These are phyloP conservation scores for Chrysemys picta DNA, from an alignment of 2,113 vertebrate genomes.

Conservation along the genomic window DNA sequence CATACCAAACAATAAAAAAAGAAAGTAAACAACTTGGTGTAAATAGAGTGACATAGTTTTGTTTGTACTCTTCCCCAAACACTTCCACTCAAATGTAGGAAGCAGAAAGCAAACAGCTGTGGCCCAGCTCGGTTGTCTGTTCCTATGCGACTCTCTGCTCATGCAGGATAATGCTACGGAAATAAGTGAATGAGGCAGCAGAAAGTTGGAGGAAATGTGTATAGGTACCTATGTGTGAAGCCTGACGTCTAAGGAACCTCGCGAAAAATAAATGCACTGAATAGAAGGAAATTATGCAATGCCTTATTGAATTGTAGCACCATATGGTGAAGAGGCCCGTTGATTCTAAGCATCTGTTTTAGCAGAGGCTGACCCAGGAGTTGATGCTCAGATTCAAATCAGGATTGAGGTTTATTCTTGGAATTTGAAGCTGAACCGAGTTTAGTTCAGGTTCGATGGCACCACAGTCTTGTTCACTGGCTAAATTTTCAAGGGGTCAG, in stretches of 20 bases:
- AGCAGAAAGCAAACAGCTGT: neutral
- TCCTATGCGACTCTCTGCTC: neutral
- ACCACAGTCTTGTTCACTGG: accelerated
- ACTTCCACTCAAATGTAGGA: neutral
- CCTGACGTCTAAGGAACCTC: neutral
- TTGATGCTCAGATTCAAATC: accelerated
- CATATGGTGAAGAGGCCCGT: accelerated
- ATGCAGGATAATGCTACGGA: neutral
- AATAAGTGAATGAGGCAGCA: neutral
- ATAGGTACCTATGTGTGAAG: neutral
- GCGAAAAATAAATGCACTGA: neutral
- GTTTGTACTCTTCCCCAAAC: neutral
- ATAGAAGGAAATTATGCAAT: neutral
- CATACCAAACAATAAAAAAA: neutral
- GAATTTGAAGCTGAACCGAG: neutral
- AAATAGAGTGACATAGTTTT: neutral
- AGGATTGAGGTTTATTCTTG: accelerated
- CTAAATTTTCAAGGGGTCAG: accelerated
- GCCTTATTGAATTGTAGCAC: accelerated
- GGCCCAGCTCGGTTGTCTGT: neutral
- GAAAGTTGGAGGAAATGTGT: accelerated
- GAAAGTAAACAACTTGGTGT: conserved; percentile 23
- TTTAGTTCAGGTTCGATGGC: neutral
- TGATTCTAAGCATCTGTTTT: accelerated
- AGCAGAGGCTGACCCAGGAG: neutral